These are phyloP conservation scores for Sebastes cheni DNA, from an alignment of 2,797 vertebrate genomes.

Conservation along the genomic window DNA sequence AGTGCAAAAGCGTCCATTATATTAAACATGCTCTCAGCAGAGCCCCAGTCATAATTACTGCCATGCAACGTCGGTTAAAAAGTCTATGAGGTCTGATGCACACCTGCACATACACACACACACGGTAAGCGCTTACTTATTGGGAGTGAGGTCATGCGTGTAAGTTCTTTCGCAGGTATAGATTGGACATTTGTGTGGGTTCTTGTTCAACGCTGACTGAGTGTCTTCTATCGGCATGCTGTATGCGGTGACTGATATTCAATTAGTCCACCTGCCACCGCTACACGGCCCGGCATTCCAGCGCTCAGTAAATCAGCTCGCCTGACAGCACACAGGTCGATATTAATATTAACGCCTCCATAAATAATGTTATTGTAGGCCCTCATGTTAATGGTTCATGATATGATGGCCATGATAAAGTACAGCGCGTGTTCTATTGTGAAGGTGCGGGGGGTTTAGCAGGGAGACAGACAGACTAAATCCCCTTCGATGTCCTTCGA, in stretches of 20 bases:
- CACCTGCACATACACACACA: conserved; percentile 1
- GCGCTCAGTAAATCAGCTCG: conserved; percentile 67
- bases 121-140: background rate
- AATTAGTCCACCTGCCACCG: conserved; percentile 73
- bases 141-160: conserved; percentile 9
- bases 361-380: conserved; percentile 80
- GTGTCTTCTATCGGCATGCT: conserved; percentile 45
- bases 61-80: conserved; percentile 1
- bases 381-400: conserved; percentile 70
- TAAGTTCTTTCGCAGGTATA: conserved; percentile 3
- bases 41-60: conserved; percentile 60
- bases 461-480: conserved; percentile 57
- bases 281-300: conserved; percentile 53
- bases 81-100: background rate
- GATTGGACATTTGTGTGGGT: background rate
- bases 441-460: conserved; percentile 47
- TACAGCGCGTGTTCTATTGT: conserved; percentile 42
- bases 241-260: conserved; percentile 65
- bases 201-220: conserved; percentile 14
- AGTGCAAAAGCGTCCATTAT: conserved; percentile 60
- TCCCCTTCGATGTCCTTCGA: conserved; percentile 75
- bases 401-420: conserved; percentile 70
- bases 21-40: conserved; percentile 49
- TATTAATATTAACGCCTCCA: conserved; percentile 78
- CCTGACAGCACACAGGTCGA: conserved; percentile 72